phyloP scores from a whole-genome alignment of 2,113 vertebrate genomes.

The Phylloscopus trochilus region DNA sequence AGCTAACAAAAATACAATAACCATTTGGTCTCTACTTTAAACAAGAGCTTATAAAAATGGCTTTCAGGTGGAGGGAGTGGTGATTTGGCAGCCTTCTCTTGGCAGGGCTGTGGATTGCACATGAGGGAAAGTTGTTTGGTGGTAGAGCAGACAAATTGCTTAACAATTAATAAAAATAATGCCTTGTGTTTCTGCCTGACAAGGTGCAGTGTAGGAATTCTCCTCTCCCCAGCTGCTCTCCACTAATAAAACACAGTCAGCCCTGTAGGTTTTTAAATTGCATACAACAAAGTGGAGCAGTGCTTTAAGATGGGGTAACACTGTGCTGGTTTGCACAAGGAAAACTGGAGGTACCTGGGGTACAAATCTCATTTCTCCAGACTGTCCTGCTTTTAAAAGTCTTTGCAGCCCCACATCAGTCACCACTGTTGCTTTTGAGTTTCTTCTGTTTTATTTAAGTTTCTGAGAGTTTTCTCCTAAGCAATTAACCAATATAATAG shows the following conservation, averaged over 20 bases:
- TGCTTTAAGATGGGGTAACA: neutral
- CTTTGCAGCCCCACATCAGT: neutral
- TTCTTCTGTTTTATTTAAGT: neutral
- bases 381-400: neutral
- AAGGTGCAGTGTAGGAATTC: constrained; percentile 5
- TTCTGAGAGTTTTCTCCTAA: neutral
- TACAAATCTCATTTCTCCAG: neutral
- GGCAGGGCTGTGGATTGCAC: neutral
- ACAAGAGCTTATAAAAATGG: constrained; percentile 19
- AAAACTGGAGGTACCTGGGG: neutral
- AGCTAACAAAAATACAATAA: constrained; percentile 46
- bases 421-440: neutral
- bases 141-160: constrained; percentile 40
- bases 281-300: neutral
- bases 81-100: constrained; percentile 40
- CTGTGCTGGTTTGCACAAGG: neutral
- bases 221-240: constrained; percentile 21
- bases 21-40: constrained; percentile 44
- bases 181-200: neutral
- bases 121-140: constrained; percentile 53
- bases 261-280: neutral
- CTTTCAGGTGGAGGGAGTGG: constrained; percentile 45
- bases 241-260: neutral
- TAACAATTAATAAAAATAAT: constrained; percentile 52
- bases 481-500: neutral